These are phyloP conservation scores for Drosophila suboccidentalis DNA, from an alignment of 2,888 invertebrate genomes.

Conservation along the genomic window DNA sequence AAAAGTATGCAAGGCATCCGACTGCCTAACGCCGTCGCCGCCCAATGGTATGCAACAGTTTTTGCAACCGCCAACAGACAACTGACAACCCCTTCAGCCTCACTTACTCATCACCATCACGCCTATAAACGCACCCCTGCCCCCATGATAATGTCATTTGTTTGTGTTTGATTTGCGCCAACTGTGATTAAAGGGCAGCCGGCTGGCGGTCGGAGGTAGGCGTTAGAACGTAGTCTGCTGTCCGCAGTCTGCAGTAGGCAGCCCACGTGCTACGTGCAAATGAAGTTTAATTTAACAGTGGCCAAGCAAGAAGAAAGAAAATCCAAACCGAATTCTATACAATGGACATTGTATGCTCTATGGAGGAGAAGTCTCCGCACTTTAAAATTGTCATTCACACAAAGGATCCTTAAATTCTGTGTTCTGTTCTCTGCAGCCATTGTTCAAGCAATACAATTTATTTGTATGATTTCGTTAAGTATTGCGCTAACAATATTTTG, in stretches of 20 bases:
- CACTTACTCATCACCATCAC: no score
- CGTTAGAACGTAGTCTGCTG: constrained; percentile 13
- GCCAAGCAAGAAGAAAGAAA: constrained; percentile 29
- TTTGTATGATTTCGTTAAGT: no score
- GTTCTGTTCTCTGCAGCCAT: no score
- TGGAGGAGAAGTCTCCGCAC: neutral
- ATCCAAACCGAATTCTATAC: neutral
- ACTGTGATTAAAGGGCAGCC: constrained; percentile 75
- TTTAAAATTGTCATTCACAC: no score
- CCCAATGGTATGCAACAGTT: constrained; percentile 70
- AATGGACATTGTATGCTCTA: constrained; percentile 19
- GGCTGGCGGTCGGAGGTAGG: constrained; percentile 4
- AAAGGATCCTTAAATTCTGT: no score
- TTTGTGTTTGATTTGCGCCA: constrained; percentile 75
- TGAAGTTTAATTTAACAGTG: constrained; percentile 68
- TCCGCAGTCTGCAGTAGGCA: constrained; percentile 12
- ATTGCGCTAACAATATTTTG: no score
- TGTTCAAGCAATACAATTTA: no score
- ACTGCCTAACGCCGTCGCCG: constrained; percentile 31
- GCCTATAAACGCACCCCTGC: constrained; percentile 6
- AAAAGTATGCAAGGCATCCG: constrained; percentile 70
- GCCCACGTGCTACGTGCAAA: constrained; percentile 42
- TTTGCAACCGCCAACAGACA: constrained; percentile 45
- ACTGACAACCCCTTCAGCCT: neutral
- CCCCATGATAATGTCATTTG: constrained; percentile 64